Base-by-base conservation (phyloP, 2,113 vertebrate genomes). In the Pseudorasbora parva region DNA sequence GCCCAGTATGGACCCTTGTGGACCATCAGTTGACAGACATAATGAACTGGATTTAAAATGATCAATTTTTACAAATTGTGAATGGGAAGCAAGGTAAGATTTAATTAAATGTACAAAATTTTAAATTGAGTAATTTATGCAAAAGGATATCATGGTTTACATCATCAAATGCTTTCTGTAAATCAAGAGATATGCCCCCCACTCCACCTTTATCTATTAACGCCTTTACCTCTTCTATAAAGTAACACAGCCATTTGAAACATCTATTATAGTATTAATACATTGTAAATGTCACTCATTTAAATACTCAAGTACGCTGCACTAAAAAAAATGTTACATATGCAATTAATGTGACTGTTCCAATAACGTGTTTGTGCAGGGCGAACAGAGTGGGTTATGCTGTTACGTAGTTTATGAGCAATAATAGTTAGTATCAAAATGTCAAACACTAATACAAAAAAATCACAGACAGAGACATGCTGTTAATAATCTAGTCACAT, bases 351-450 rank as follows among this genome's bases (percentile, higher is more conserved):
- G 4, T 62, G 17, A n/a, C 30, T 41, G 66, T 69, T 69, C 9
- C 9, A 41, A n/a, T 33, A n/a, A 68, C 17, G 6, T 64, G 25
- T 64, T 5, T 15, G 27, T 49, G 45, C 45, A 47, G 15, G 45
- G 7, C 14, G 12, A 59, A 79, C 11, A 64, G 68, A 69, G 59
- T n/a, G 76, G 14, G 15, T 80, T 64, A 12, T 23, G 23, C n/a
- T 30, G 51, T 66, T 54, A 56, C 54, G 15, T 51, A 21, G 4
- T 75, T 33, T 56, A 76, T 78, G 51, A 72, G 23, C n/a, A 72
- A 37, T 9, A 78, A 37, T n/a, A 6, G 47, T 78, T 71, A 62
- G 21, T 37, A 21, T 27, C 10, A 72, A 62, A 51, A 51, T 51
- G 49, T 51, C 17, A 17, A 54, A 43, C 11, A 82, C 57, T 19